These are phyloP conservation scores for Myopa testacea DNA, from an alignment of 2,888 invertebrate species.

Conservation along the genomic window DNA sequence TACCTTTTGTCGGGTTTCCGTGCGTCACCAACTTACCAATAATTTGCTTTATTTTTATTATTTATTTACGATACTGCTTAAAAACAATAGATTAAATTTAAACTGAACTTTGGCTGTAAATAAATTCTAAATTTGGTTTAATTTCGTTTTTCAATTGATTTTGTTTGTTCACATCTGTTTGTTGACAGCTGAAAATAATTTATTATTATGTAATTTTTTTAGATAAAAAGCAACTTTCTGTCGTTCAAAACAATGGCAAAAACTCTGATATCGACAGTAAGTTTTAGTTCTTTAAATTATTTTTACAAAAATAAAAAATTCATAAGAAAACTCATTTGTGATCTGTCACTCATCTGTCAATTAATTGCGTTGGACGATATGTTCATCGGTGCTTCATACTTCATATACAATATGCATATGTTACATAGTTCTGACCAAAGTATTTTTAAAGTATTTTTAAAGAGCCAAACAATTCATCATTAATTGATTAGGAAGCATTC, in stretches of 20 bases:
- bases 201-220: slow-evolving; percentile 44
- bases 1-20: too few relatives aligned
- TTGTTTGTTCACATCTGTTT: too few relatives aligned
- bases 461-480: too few relatives aligned
- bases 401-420: neutral
- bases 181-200: neutral
- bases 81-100: too few relatives aligned
- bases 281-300: slow-evolving; percentile 49
- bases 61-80: too few relatives aligned
- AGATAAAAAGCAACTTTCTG: slow-evolving; percentile 66
- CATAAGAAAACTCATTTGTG: neutral
- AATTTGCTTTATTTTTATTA: too few relatives aligned
- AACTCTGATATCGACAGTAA: slow-evolving; percentile 65
- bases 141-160: too few relatives aligned
- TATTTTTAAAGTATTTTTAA: neutral
- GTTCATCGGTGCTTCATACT: neutral
- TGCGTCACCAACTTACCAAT: too few relatives aligned
- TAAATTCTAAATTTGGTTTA: too few relatives aligned
- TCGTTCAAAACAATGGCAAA: slow-evolving; percentile 64
- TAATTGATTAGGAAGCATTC: too few relatives aligned
- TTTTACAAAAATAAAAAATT: neutral
- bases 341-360: neutral
- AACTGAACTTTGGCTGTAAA: too few relatives aligned
- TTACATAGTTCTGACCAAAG: too few relatives aligned
- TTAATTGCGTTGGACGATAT: neutral